Evolutionary conservation across 1,140 invertebrate species (phyloP).

Genomic region (Parapsyche elsis): DNA sequence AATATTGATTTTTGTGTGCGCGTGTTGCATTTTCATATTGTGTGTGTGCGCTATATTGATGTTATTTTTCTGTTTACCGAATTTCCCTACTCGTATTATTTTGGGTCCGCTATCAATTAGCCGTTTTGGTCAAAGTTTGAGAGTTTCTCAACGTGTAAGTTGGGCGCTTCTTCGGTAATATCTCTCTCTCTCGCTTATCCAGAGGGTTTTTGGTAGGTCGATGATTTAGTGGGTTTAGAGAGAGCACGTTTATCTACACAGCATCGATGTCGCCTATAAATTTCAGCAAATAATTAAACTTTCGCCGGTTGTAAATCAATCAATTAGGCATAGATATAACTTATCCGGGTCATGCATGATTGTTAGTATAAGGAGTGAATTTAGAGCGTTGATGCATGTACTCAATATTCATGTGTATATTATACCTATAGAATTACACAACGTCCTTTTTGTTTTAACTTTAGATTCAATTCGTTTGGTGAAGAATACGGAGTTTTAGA

Average conservation of each 20-base stretch:
- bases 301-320: not conserved
- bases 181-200: slow-evolving; percentile 3
- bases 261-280: not conserved
- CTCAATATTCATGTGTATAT: no score
- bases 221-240: not conserved
- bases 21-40: slow-evolving; percentile 8
- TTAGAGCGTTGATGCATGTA: no score
- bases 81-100: not conserved
- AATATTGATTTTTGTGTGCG: not conserved
- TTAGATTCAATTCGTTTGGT: no score
- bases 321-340: not conserved
- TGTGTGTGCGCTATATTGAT: not conserved
- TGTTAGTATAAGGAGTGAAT: no score
- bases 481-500: no score
- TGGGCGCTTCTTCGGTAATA: slow-evolving; percentile 1
- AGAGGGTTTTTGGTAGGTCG: slow-evolving; percentile 2
- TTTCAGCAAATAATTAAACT: not conserved
- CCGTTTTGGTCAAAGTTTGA: not conserved
- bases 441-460: no score
- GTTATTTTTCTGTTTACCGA: not conserved
- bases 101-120: not conserved
- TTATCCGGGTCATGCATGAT: no score
- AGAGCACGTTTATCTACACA: not conserved
- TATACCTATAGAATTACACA: no score
- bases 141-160: slow-evolving; percentile 8